A percentile compares a stretch with the other conserved stretches of the same genome.
Evolutionary conservation across 2,888 invertebrate genomes (phyloP).

Genomic region (Phyllotreta striolata): DNA sequence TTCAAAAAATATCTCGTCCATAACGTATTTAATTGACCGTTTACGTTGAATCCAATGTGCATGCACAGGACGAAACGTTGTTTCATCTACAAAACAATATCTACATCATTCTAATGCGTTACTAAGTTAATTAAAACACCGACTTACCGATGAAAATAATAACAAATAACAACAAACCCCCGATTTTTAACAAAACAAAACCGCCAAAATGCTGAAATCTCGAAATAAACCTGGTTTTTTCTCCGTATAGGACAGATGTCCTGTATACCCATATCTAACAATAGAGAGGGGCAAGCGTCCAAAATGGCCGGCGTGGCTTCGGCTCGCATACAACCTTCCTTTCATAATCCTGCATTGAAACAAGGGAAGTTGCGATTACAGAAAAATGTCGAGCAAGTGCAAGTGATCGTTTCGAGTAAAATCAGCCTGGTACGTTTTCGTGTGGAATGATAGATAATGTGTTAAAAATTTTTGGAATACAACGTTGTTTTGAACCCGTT

Average conservation of each 20-base stretch:
- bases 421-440: too few relatives aligned
- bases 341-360: conserved; percentile 2
- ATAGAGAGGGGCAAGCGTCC: conserved; percentile 52
- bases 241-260: conserved; percentile 36
- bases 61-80: conserved; percentile 19
- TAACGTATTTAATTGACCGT: conserved; percentile 10
- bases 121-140: conserved; percentile 38
- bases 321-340: conserved; percentile 43
- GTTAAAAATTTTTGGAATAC: too few relatives aligned
- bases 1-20: neutral
- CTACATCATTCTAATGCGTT: conserved; percentile 42
- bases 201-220: conserved; percentile 42
- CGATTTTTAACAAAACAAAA: conserved; percentile 42
- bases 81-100: conserved; percentile 41
- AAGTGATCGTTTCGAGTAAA: too few relatives aligned
- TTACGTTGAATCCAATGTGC: conserved; percentile 20
- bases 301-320: conserved; percentile 54
- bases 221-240: conserved; percentile 40
- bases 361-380: neutral
- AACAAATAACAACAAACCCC: conserved; percentile 31
- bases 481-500: conserved; percentile 29
- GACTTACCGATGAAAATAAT: conserved; percentile 48
- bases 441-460: too few relatives aligned
- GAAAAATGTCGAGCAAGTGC: neutral
- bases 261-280: conserved; percentile 21